Evolutionary conservation across 2,888 invertebrate genomes (phyloP), one percentile per base, ranked within the genome.

Genomic region (Ypsolopha scabrella): DNA sequence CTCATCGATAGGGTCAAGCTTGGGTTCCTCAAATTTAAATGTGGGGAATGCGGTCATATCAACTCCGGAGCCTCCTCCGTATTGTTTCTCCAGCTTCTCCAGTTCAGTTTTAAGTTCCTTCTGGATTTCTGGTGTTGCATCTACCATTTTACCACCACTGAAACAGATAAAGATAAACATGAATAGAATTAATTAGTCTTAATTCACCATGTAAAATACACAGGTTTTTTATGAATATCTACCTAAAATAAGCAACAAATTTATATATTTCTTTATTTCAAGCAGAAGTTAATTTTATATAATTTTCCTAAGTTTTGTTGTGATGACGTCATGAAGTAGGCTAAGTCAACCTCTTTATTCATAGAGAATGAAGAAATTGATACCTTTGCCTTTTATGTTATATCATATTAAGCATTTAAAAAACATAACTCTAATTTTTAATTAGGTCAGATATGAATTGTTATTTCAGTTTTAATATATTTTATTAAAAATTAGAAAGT

Each of bases 1-100:
- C 53, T 85, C 80, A 61, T 89, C 86, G 59, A 93, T 91, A 59
- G 92, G 89, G 74, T 92, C 93, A 57, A 93, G 73, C 61, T 88
- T 88, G 48, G 92, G 91, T 55, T 93, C 94, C 33, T 88, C 86
- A 65, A 97, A 98, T 68, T 92, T 92, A 72, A 97, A 93, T 10
- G 90, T 72, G 9, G 98, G 98, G 78, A 98, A 97, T 75, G 95
- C 88, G 13, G 94, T 93, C 94, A 97, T 94, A 70, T 97, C 95
- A 6, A 89, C 89, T 44, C 93, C 94, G 9, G 88, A 70, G 51
- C 90, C 92, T 60, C 94, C 94, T 57, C 93, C 94, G 67, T 83
- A 97, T 60, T 92, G 92, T 64, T 90, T 92, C 51, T 93, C 90
- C 38, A 96, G 88, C 76, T 94, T 94, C 6, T 94, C 94, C 61